Conservation (phyloP, 2,113 vertebrate genomes). For the Centropus unirufus region DNA sequence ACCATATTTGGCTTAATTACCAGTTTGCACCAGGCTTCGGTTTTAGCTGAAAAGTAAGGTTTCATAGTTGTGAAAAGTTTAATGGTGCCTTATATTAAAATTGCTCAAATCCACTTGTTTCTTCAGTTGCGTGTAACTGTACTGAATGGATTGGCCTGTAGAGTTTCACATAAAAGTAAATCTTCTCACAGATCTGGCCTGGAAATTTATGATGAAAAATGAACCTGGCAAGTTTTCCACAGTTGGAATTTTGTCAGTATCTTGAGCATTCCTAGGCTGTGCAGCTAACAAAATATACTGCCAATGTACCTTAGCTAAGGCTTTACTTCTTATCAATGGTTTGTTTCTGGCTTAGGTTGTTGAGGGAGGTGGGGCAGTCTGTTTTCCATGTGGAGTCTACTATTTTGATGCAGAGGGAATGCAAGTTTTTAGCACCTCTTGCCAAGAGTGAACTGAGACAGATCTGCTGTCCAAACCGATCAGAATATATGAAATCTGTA, state of each 20-base stretch:
- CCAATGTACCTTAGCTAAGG: neutral
- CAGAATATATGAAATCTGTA: neutral
- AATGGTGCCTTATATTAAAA: neutral
- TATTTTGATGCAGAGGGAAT: neutral
- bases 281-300: neutral
- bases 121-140: neutral
- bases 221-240: neutral
- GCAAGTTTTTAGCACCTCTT: neutral
- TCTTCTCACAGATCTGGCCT: neutral
- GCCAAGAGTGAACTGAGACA: neutral
- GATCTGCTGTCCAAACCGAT: neutral
- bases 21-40: neutral
- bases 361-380: neutral
- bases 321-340: neutral
- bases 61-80: neutral
- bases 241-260: neutral
- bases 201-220: neutral
- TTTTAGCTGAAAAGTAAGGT: neutral
- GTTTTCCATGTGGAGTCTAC: neutral
- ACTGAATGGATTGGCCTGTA: neutral
- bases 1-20: neutral
- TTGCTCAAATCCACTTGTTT: neutral
- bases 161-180: neutral
- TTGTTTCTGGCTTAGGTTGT: neutral
- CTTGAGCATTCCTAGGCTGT: neutral